These are phyloP conservation scores for Campylomormyrus numenius DNA, from an alignment of 2,113 vertebrate genomes.

Conservation along the genomic window DNA sequence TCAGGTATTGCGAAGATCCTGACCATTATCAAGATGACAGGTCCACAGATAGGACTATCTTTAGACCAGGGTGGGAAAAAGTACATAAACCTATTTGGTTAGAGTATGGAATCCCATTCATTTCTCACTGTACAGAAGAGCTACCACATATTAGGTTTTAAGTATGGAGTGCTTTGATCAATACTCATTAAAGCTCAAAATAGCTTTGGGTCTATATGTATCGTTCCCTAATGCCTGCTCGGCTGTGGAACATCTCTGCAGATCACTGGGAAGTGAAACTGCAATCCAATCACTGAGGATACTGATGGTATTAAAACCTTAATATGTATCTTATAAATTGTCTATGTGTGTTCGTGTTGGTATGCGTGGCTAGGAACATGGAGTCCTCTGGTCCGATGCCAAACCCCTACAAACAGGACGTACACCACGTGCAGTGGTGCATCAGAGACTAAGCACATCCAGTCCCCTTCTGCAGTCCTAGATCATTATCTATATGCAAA, in stretches of 20 bases:
- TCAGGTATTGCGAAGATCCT: neutral
- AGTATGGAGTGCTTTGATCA: neutral
- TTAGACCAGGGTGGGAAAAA: neutral
- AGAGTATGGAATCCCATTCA: neutral
- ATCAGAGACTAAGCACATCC: neutral
- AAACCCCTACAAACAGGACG: neutral
- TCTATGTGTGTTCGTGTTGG: neutral
- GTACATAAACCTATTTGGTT: neutral
- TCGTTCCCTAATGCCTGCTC: neutral
- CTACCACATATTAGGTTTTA: neutral
- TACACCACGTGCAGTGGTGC: neutral
- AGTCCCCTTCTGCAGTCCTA: neutral
- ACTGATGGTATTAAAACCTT: neutral
- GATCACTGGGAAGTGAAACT: neutral
- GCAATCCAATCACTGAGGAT: conserved; percentile 2
- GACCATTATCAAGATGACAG: neutral
- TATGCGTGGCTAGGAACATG: neutral
- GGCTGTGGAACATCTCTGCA: neutral
- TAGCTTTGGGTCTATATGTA: neutral
- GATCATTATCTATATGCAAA: neutral
- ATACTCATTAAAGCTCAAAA: neutral
- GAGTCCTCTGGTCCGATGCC: neutral
- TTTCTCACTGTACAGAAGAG: neutral
- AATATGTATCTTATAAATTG: neutral
- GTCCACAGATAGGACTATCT: neutral